Evolutionary conservation across 2,888 invertebrate species (phyloP), one percentile per base, ranked within the genome.

Genomic region (Cremastobaeus sp.): DNA sequence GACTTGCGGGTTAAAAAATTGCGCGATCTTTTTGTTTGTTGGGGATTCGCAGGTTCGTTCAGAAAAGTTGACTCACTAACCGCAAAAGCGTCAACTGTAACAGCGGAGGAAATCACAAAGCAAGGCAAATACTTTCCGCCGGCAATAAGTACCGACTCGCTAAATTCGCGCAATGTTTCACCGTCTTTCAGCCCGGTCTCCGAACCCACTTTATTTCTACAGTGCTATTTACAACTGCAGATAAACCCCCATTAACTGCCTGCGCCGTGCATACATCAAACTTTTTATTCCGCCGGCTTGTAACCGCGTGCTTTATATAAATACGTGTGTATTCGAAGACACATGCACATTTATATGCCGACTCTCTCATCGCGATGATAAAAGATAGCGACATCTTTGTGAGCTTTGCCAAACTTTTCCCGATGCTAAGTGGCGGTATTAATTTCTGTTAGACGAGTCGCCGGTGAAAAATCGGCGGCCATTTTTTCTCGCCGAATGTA

Each of bases 201-300:
- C 47, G 25, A 55, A 48, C 50, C 35, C 45, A 41, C 64, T 64
- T 71, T 64, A 57, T 64, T 71, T 52, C 62, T 43, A 30, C 64
- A 57, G 48, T 12, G 64, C 64, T 65, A 72, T 72, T 72, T 65
- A 72, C 71, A 65, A 72, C 47, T 50, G 71, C 50, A 72, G 71
- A 72, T 72, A 64, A 72, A 72, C 52, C 71, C 54, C 64, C 64
- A 71, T 71, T 65, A 60, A 54, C 37, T 60, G 62, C 43, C 55
- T 25, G 64, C 35, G 30, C 57, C 50, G 34, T 52, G 57, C 71
- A 57, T 65, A 48, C 57, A 64, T 64, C 70, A 71, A 71, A 64
- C 43, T 71, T 71, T 64, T 71, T 64, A 64, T 71, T 64, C 17
- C 30, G 28, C 18, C 12, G 25, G 41, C 21, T 30, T 18, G 45